Evolutionary conservation across 2,888 invertebrate genomes (phyloP), one percentile per base, ranked within the genome.

Genomic region (Bombylius discolor): DNA sequence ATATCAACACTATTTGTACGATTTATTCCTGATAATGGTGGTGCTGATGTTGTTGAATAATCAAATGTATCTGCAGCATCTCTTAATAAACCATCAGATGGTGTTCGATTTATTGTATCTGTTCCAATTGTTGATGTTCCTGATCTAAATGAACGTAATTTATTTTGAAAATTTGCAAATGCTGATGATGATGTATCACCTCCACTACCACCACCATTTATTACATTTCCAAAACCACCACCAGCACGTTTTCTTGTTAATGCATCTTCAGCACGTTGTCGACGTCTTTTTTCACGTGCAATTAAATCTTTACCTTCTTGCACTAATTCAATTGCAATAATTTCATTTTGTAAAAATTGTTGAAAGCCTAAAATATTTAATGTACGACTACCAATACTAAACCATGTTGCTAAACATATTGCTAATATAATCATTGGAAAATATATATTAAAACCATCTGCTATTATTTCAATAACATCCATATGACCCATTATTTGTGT

Each of bases 401-500:
- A 90, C 78, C 93, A 95, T 0, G 97, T 99, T 56, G 95, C 89
- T 56, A 91, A 75, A 68, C 98, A 97, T 64, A 99, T 85, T 47
- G 87, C 81, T 57, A 98, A 81, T 70, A 99, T 96, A 58, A 91
- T 84, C 83, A 98, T 97, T 1, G 99, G 99, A 74, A 99, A 96
- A 76, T 99, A 99, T 55, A 99, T 89, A 76, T 99, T 99, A 77
- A 99, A 98, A 9, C 98, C 98, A 71, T 96, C 90, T 0, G 97
- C 89, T 62, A 99, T 90, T 59, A 99, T 91, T 36, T 90, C 87
- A 55, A 99, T 85, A 0, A 99, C 95, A 73, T 98, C 97, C 95
- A 99, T 93, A 71, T 99, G 98, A 0, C 99, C 99, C 98, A 99
- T 99, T 64, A 97, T 90, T 82, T 90, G 87, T 0, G 98, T 99